phyloP scores from a whole-genome alignment of 1,140 invertebrate species.

The Caenorhabditis tropicalis region DNA sequence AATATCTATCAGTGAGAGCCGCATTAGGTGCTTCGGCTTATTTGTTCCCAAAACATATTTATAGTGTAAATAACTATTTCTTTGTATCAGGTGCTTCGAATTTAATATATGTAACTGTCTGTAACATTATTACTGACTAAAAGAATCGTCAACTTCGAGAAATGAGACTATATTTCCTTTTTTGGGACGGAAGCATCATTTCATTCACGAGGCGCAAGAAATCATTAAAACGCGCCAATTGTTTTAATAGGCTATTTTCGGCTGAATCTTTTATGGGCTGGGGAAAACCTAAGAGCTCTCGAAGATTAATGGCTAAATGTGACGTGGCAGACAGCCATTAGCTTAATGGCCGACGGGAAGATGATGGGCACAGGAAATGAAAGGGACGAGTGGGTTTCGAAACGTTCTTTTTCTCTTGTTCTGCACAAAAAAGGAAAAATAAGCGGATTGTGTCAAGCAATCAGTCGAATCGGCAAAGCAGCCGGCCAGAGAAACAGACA shows the following conservation, averaged over 20 bases:
- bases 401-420: constrained; percentile 25
- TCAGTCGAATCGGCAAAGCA: constrained; percentile 31
- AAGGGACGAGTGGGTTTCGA: constrained; percentile 31
- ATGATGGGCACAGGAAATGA: constrained; percentile 16
- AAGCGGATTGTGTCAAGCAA: constrained; percentile 43
- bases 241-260: background rate
- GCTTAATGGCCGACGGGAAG: constrained; percentile 14
- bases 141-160: no score
- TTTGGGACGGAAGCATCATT: no score
- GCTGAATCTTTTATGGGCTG: background rate
- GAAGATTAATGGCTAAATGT: constrained; percentile 39
- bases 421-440: constrained; percentile 33
- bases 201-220: no score
- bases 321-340: background rate
- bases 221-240: no score
- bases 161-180: no score
- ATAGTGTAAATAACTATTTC: no score
- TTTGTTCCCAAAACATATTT: no score
- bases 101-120: no score
- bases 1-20: constrained; percentile 2
- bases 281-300: background rate
- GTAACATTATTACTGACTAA: no score
- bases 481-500: constrained; percentile 30
- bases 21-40: background rate
- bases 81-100: no score